These are phyloP conservation scores for Amblyopsis hoosieri DNA, from an alignment of 2,797 vertebrate species.

Conservation along the genomic window DNA sequence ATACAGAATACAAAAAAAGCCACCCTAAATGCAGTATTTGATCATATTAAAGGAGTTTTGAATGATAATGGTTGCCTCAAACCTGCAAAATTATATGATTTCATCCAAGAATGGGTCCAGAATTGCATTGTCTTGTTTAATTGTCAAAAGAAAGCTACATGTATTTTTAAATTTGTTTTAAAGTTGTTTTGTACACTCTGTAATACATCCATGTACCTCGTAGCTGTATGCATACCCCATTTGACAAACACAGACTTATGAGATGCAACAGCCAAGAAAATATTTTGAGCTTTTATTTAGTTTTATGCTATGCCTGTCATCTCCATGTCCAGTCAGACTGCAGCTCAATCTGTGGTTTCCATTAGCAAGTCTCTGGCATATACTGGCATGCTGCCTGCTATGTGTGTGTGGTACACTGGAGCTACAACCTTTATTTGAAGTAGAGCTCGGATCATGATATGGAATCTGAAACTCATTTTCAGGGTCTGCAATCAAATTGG, in stretches of 20 bases:
- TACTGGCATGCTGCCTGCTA: constrained; percentile 47
- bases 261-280: constrained; percentile 52
- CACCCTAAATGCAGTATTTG: no score
- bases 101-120: no score
- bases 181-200: no score
- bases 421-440: constrained; percentile 64
- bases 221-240: no score
- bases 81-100: no score
- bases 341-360: constrained; percentile 67
- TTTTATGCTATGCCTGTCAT: constrained; percentile 66
- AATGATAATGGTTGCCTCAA: no score
- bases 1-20: no score
- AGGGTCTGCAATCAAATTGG: constrained; percentile 21
- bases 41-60: no score
- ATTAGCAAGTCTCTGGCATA: constrained; percentile 60
- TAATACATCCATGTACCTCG: no score
- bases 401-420: constrained; percentile 24
- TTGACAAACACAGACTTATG: background rate
- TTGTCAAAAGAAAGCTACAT: no score
- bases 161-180: no score
- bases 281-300: constrained; percentile 53
- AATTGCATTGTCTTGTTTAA: no score
- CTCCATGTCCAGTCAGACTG: constrained; percentile 65
- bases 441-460: constrained; percentile 64
- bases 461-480: constrained; percentile 63